These are phyloP conservation scores for Percopsis transmontana DNA, from an alignment of 2,113 vertebrate genomes.

Conservation along the genomic window DNA sequence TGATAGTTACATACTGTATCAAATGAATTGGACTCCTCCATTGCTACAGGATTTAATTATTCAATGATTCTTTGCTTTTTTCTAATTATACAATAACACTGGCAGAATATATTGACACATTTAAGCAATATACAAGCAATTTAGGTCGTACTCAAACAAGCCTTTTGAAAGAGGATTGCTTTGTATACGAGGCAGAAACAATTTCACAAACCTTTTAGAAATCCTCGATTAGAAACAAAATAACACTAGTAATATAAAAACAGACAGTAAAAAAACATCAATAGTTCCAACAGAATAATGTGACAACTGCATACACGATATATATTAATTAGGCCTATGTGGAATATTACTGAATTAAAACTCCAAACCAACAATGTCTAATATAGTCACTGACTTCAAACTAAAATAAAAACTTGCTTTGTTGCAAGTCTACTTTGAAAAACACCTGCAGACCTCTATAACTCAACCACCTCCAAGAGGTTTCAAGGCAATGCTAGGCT, in stretches of 20 bases:
- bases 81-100: conserved; percentile 50
- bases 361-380: neutral
- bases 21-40: conserved; percentile 41
- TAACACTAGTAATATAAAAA: conserved; percentile 66
- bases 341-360: conserved; percentile 60
- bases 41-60: conserved; percentile 4
- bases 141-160: conserved; percentile 15
- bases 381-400: too few species aligned
- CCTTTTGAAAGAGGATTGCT: conserved; percentile 27
- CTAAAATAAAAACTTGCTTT: neutral
- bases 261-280: conserved; percentile 38
- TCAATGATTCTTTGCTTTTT: conserved; percentile 43
- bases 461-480: conserved; percentile 13
- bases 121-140: conserved; percentile 36
- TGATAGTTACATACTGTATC: conserved; percentile 34
- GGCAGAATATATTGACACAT: conserved; percentile 19
- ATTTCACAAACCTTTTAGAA: conserved; percentile 36
- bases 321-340: conserved; percentile 35
- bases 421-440: conserved; percentile 11
- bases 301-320: conserved; percentile 36
- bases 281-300: conserved; percentile 28
- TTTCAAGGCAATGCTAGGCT: conserved; percentile 7
- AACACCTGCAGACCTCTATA: conserved; percentile 29
- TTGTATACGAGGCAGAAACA: conserved; percentile 24
- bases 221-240: conserved; percentile 38